phyloP scores from a whole-genome alignment of 2,797 vertebrate genomes.

The Acanthornis magna region DNA sequence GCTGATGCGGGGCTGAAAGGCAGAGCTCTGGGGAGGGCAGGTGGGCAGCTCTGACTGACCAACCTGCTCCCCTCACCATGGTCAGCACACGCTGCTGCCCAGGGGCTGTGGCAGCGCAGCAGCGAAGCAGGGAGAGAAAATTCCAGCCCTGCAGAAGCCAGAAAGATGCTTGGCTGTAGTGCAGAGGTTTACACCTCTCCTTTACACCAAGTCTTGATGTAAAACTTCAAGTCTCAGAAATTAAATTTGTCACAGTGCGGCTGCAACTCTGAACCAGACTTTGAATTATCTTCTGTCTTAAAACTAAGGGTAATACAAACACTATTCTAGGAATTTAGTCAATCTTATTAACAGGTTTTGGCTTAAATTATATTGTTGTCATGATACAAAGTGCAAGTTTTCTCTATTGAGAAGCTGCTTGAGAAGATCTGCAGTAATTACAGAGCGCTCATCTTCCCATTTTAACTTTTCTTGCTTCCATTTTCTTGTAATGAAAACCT shows the following conservation, averaged over 20 bases:
- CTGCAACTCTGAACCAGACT: neutral
- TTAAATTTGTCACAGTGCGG: neutral
- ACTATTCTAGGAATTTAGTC: neutral
- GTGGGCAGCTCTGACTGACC: neutral
- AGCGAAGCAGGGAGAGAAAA: rapidly evolving
- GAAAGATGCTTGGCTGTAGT: rapidly evolving
- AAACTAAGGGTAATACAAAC: neutral
- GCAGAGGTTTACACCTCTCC: neutral
- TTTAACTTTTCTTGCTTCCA: neutral
- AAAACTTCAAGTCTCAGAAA: neutral
- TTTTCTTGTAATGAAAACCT: neutral
- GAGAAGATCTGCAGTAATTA: neutral
- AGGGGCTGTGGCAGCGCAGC: neutral
- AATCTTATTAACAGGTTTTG: neutral
- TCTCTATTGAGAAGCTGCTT: neutral
- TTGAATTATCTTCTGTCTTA: neutral
- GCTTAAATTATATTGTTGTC: neutral
- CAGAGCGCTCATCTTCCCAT: neutral
- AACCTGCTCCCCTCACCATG: rapidly evolving
- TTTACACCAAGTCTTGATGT: neutral
- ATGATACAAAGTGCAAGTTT: neutral
- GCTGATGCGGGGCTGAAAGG: neutral
- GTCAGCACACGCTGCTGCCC: neutral
- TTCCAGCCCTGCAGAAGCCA: neutral
- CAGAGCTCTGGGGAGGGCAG: neutral